phyloP scores from a whole-genome alignment of 1,140 invertebrate species.

The Oscheius sp. region DNA sequence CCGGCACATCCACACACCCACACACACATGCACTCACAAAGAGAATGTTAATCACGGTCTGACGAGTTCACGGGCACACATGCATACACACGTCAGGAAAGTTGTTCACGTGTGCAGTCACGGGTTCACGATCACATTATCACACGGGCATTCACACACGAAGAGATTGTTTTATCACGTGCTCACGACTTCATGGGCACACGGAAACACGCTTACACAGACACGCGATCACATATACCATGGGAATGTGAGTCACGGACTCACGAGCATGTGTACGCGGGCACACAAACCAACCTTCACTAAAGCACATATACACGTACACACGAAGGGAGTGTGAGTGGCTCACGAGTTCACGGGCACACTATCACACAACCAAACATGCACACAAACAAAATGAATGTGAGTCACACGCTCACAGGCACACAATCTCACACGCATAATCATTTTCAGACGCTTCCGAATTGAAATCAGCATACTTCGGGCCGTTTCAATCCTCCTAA shows the following conservation, averaged over 20 bases:
- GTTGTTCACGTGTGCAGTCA: too few relatives aligned
- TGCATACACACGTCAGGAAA: too few relatives aligned
- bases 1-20: too few relatives aligned
- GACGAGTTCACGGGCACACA: not conserved
- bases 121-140: too few relatives aligned
- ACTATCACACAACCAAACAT: not conserved
- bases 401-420: not conserved
- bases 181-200: too few relatives aligned
- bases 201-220: too few relatives aligned
- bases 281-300: too few relatives aligned
- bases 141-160: too few relatives aligned
- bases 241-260: too few relatives aligned
- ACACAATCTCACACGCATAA: not conserved
- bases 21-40: not conserved
- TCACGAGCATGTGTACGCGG: too few relatives aligned
- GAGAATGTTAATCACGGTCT: not conserved
- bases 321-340: not conserved
- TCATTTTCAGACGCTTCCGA: not conserved
- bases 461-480: not conserved
- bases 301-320: not conserved
- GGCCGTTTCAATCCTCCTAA: not conserved
- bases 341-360: not conserved
- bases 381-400: not conserved
- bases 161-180: too few relatives aligned
- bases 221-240: too few relatives aligned